Evolutionary conservation across 1,140 invertebrate species (phyloP), one percentile per base, ranked within the genome.

Genomic region (Trypoxylus dichotomus): DNA sequence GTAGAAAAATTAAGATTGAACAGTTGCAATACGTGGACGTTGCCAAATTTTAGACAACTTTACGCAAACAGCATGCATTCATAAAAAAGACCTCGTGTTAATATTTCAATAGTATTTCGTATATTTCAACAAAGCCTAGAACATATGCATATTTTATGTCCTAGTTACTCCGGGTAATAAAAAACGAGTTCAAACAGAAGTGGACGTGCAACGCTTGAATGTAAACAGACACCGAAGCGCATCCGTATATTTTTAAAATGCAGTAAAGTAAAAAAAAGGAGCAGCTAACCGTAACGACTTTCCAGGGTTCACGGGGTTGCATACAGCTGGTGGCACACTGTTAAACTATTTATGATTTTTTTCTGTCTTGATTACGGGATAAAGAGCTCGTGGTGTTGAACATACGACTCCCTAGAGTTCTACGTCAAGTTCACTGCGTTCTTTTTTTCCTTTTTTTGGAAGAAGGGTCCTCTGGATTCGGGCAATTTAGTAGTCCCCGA

Each of bases 311-410:
- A 19, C 15, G 19, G 47, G 47, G 47, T 19, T 54, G 47, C 19
- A 54, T 54, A 54, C 47, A 54, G 47, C 47, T 54, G 47, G 47
- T 54, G 15, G 47, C 47, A 54, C 47, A 54, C 47, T 54, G 47
- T 54, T 54, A 54, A 54, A 54, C 47, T 54, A 54, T 54, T 54
- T 54, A 54, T 19, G 47, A 54, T 54, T 54, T 54, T 54, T 54
- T 54, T 54, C 15, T 19, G 47, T 19, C n/a, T 54, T 54, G 47
- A n/a, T 54, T 54, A 54, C 47, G 47, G 47, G 47, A 54, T 54
- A 54, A 54, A 54, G 47, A 54, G 47, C 47, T 54, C 19, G 15
- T 54, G 19, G 47, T 54, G 47, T 54, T 54, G 47, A 54, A 54
- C 47, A n/a, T 54, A 54, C 47, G 47, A 19, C 47, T 54, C 47